These are phyloP conservation scores for Drosophila anomalata DNA, from an alignment of 2,888 invertebrate genomes.

Conservation along the genomic window DNA sequence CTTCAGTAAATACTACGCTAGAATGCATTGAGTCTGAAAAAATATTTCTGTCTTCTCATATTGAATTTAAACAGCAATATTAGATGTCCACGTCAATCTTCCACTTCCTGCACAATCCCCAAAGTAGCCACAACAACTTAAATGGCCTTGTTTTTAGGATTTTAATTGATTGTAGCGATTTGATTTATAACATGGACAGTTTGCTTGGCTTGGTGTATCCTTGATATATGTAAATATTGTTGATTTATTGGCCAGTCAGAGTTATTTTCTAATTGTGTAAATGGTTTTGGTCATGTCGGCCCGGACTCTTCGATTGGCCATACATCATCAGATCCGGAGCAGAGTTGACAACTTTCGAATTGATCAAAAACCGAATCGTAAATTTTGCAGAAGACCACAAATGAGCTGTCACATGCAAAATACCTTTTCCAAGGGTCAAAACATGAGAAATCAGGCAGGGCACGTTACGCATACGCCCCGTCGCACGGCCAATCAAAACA, in stretches of 20 bases:
- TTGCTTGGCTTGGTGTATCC: neutral
- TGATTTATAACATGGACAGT: constrained; percentile 22
- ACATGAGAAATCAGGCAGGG: constrained; percentile 8
- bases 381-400: constrained; percentile 30
- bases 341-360: constrained; percentile 25
- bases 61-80: constrained; percentile 2
- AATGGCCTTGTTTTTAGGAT: constrained; percentile 19
- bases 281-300: constrained; percentile 33
- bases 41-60: neutral
- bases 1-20: neutral
- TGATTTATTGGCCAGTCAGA: constrained; percentile 35
- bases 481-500: constrained; percentile 11
- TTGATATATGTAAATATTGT: constrained; percentile 24
- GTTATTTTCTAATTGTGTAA: constrained; percentile 58
- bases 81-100: constrained; percentile 10
- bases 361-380: constrained; percentile 38
- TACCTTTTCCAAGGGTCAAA: constrained; percentile 23
- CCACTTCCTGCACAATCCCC: neutral
- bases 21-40: too few relatives aligned
- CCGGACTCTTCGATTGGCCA: constrained; percentile 43
- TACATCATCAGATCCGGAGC: constrained; percentile 37
- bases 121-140: constrained; percentile 6
- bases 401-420: constrained; percentile 44
- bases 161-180: constrained; percentile 32
- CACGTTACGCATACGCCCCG: constrained; percentile 28